Percentiles rank a stretch among this genome's conserved stretches.
Conservation (phyloP, 2,888 invertebrate species). For the Pyrocoelia pectoralis region DNA sequence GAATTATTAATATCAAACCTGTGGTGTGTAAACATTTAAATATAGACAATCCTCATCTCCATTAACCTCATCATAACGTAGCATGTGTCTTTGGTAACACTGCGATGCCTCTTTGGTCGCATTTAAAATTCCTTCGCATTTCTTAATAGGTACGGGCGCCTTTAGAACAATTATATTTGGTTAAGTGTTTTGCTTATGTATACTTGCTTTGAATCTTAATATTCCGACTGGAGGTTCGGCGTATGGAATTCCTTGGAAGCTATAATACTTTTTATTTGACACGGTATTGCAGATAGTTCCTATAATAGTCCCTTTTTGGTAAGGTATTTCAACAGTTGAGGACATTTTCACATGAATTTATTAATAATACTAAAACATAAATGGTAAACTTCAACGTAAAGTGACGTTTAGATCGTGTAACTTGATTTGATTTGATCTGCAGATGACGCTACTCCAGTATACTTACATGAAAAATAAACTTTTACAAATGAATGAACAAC, state of each 20-base stretch:
- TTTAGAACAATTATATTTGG: constrained; percentile 38
- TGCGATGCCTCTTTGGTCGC: constrained; percentile 52
- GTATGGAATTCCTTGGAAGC: constrained; percentile 45
- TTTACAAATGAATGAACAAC: too few species aligned
- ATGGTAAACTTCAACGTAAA: too few species aligned
- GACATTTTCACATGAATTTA: too few species aligned
- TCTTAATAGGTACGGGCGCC: constrained; percentile 54
- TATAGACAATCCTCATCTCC: constrained; percentile 63
- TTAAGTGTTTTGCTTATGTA: constrained; percentile 23
- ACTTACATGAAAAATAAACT: too few species aligned
- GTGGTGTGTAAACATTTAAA: constrained; percentile 49
- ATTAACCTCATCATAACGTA: constrained; percentile 51
- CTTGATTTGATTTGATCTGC: too few species aligned
- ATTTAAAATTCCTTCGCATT: constrained; percentile 52
- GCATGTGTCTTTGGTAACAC: constrained; percentile 54
- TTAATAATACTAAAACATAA: too few species aligned
- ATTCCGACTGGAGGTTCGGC: constrained; percentile 42
- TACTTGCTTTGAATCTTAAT: constrained; percentile 43
- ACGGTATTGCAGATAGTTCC: neutral
- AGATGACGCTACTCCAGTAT: too few species aligned
- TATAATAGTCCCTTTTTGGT: too few species aligned
- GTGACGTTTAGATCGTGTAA: too few species aligned
- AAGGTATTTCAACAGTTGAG: too few species aligned
- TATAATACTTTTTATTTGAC: constrained; percentile 32
- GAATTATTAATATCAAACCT: constrained; percentile 24